Evolutionary conservation across 2,113 vertebrate genomes (phyloP), one percentile per base, ranked within the genome.

Genomic region (Thermophis baileyi): DNA sequence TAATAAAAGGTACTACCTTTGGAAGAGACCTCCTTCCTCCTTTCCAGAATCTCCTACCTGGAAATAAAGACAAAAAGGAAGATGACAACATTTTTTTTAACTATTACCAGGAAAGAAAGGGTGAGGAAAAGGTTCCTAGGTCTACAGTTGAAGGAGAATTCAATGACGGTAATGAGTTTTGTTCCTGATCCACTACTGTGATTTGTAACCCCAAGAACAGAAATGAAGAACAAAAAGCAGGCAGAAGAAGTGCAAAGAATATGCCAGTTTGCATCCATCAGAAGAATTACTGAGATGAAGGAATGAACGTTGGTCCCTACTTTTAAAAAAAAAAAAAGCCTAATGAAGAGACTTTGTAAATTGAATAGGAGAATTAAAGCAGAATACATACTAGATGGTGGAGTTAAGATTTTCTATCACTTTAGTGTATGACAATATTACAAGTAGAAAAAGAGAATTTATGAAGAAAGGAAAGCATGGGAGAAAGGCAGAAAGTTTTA

Each of bases 1-100:
- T 51, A 35, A 30, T 63, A 57, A 86, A 90, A 86, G 51, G n/a
- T 51, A 24, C 93, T 95, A 97, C 97, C 97, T 97, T 94, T 93
- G 95, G 74, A 94, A 54, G 44, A 94, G 69, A 27, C 93, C 89
- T 22, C 92, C 89, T 44, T 25, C 30, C 47, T 6, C 25, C 14
- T 49, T 1, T 2, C 1, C 88, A 90, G 74, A 47, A 60, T 30
- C 74, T 87, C 40, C 11, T 49, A 51, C 47, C 97, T 97, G 94
- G 74, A 51, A 95, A 95, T 20, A 95, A 94, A 49, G 9, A 95
- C 10, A 63, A 24, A 95, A 51, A 22, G 69, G 30, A 44, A 94
- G 91, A 20, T 92, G 60, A 40, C 7, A 35, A 9, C 74, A 22
- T 40, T 81, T 40, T 16, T 69, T 81, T 81, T 1, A 81, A 81